Percentiles rank a stretch among this genome's conserved stretches.
phyloP scores from a whole-genome alignment of 2,113 vertebrate species.

The Sebastes fasciatus region DNA sequence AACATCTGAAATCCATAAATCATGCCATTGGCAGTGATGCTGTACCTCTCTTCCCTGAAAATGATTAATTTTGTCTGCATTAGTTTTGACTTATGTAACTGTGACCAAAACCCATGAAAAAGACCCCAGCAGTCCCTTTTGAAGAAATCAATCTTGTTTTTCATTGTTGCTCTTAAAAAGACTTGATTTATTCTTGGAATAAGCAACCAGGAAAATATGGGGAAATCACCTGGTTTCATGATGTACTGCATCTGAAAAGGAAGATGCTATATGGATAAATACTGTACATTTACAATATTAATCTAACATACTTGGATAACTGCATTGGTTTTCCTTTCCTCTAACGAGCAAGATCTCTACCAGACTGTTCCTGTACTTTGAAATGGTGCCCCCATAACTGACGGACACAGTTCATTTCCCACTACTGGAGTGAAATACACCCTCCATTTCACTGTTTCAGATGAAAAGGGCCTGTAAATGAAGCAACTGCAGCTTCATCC shows the following conservation, averaged over 20 bases:
- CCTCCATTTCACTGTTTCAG: constrained; percentile 32
- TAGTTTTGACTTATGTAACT: constrained; percentile 32
- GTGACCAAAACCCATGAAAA: constrained; percentile 45
- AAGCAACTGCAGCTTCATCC: constrained; percentile 42
- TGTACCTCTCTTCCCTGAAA: constrained; percentile 5
- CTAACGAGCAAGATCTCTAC: not conserved
- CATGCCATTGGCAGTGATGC: constrained; percentile 29
- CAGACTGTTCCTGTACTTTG: not conserved
- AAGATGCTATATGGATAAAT: constrained; percentile 11
- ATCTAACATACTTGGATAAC: constrained; percentile 1
- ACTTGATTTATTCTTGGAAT: constrained; percentile 12
- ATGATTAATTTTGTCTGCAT: constrained; percentile 38
- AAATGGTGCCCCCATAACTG: constrained; percentile 24
- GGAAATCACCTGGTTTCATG: constrained; percentile 8
- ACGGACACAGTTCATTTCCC: constrained; percentile 51
- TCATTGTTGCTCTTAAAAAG: constrained; percentile 14
- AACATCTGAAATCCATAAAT: constrained; percentile 61
- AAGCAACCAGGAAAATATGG: constrained; percentile 8
- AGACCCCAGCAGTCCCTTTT: not conserved
- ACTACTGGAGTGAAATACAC: constrained; percentile 43
- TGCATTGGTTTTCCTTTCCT: constrained; percentile 7
- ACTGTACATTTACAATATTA: not conserved
- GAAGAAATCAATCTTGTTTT: constrained; percentile 16
- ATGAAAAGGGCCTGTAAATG: constrained; percentile 46
- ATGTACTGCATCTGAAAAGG: constrained; percentile 4